Base-by-base conservation (phyloP, 2,888 invertebrate genomes). In the Acrobasis repandana region DNA sequence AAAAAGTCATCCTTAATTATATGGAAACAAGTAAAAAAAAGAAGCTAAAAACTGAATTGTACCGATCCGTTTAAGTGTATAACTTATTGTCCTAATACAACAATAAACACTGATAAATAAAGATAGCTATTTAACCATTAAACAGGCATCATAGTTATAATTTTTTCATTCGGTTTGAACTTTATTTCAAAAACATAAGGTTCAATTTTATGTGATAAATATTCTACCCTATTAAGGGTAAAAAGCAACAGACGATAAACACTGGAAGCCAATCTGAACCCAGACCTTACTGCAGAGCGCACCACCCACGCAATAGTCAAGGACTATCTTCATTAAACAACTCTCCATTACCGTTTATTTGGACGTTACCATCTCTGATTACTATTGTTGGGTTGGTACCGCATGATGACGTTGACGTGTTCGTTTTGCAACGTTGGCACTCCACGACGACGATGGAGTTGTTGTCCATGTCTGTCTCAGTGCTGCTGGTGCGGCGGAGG, bases 301-400 rank as follows among this genome's bases (percentile, higher is more conserved):
- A 92, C 92, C 92, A 92, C 84, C 92, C 92, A 61, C 90, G 87
- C 76, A 82, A 77, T 81, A 83, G 92, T 92, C 92, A 92, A 72
- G 91, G 87, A 65, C 85, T 85, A 57, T 85, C 82, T 8, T 83
- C 74, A 46, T 83, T 85, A 56, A 81, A 86, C 60, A 80, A 83
- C 64, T 88, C 87, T 0, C 82, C 82, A 1, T 83, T 83, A 0
- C 88, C 88, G 54, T 89, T 87, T 1, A 84, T 59, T 59, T 79
- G 71, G 47, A 77, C 38, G 36, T 18, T 54, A 20, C 38, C 82
- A 48, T 88, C 88, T 9, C 84, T 71, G 58, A 90, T 90, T 0
- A 89, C 88, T 14, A 90, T 72, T 0, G 88, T 87, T 0, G 91
- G 92, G 70, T 90, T 86, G 69, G 78, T 79, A 0, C 84, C 79